phyloP scores from a whole-genome alignment of 2,888 invertebrate species.

The Coecobrya sp. region DNA sequence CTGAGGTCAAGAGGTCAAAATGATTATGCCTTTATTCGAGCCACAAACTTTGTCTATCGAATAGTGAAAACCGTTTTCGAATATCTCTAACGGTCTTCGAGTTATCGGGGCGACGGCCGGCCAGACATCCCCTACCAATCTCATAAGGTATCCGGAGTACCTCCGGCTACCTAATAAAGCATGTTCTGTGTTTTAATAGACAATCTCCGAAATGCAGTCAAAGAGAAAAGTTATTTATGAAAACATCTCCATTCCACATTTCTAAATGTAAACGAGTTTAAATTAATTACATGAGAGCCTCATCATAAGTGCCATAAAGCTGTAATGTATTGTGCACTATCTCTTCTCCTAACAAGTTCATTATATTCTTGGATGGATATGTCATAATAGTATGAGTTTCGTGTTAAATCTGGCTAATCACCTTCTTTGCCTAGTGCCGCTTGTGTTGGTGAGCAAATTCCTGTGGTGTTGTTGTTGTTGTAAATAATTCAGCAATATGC shows the following conservation, averaged over 20 bases:
- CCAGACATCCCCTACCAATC: too few relatives aligned
- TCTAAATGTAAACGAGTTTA: conserved; percentile 46
- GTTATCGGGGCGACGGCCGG: too few relatives aligned
- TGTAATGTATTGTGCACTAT: background rate
- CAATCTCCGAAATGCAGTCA: background rate
- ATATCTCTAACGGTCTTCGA: too few relatives aligned
- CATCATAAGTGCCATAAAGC: background rate
- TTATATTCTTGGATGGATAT: conserved; percentile 28
- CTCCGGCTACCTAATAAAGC: too few relatives aligned
- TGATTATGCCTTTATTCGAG: too few relatives aligned
- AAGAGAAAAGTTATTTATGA: conserved; percentile 46
- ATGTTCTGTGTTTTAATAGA: background rate
- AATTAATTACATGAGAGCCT: conserved; percentile 62
- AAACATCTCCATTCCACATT: conserved; percentile 45
- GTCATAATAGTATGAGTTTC: conserved; percentile 29
- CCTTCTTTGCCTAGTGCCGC: background rate
- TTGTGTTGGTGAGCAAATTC: background rate
- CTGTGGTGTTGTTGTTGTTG: background rate
- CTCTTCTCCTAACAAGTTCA: conserved; percentile 21
- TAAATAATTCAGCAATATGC: conserved; percentile 1
- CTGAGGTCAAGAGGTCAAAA: too few relatives aligned
- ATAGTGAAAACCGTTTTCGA: too few relatives aligned
- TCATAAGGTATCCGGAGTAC: too few relatives aligned
- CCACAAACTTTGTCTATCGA: too few relatives aligned
- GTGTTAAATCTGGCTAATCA: conserved; percentile 23